Evolutionary conservation across 2,888 invertebrate genomes (phyloP).

Genomic region (Drosophila fungiperda): DNA sequence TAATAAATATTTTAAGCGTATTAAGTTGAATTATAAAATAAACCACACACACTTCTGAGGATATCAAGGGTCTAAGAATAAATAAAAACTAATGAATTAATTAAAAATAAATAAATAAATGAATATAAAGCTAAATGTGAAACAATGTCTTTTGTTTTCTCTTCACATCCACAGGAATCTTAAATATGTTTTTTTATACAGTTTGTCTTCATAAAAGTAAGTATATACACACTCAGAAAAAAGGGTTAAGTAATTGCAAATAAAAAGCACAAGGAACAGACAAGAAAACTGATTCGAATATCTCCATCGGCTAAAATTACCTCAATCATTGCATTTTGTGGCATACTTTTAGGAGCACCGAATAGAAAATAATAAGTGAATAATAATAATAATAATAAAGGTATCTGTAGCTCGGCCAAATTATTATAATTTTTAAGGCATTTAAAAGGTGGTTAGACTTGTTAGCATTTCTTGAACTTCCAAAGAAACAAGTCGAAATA

Average conservation of each 20-base stretch:
- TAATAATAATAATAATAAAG: too few species aligned
- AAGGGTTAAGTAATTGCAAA: not conserved
- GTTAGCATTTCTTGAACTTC: too few species aligned
- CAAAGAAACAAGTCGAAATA: too few species aligned
- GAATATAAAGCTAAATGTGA: conserved; percentile 80
- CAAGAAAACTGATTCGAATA: not conserved
- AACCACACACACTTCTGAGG: conserved; percentile 83
- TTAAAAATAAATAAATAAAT: conserved; percentile 81
- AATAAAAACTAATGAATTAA: conserved; percentile 83
- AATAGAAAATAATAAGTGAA: not conserved
- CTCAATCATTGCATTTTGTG: not conserved
- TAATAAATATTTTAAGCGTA: conserved; percentile 69
- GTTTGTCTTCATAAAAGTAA: not conserved
- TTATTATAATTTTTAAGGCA: not conserved
- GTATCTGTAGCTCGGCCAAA: not conserved
- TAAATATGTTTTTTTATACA: not conserved
- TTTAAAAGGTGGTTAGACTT: not conserved
- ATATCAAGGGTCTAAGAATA: conserved; percentile 85
- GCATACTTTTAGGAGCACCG: not conserved
- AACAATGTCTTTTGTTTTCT: conserved; percentile 25
- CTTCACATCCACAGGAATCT: not conserved
- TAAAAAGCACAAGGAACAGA: not conserved
- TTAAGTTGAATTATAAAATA: conserved; percentile 74
- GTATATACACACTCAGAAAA: not conserved
- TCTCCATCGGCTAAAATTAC: not conserved